These are phyloP conservation scores for Epistrophella euchroma DNA, from an alignment of 2,888 invertebrate species.

Conservation along the genomic window DNA sequence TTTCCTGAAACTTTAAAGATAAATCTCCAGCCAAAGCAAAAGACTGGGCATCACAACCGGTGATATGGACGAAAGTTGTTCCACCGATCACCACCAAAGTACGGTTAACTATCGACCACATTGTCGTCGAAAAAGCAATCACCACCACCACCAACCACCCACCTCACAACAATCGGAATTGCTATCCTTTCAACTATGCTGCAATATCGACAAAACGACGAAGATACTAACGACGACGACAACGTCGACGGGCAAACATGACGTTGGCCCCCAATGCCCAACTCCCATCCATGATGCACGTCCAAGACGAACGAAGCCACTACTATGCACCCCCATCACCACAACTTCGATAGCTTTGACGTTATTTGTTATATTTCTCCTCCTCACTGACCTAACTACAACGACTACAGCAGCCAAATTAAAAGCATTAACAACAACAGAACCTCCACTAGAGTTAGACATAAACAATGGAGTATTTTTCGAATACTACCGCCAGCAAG, in stretches of 20 bases:
- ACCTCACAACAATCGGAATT: slow-evolving; percentile 56
- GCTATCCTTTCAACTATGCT: slow-evolving; percentile 59
- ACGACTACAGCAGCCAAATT: slow-evolving; percentile 72
- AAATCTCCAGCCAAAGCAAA: slow-evolving; percentile 72
- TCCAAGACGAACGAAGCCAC: slow-evolving; percentile 43
- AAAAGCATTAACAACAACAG: slow-evolving; percentile 61
- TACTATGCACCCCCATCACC: slow-evolving; percentile 22
- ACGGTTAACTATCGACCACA: slow-evolving; percentile 72
- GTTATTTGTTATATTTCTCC: slow-evolving; percentile 60
- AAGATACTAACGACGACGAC: background rate
- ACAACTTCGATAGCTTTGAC: slow-evolving; percentile 70
- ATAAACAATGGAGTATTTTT: slow-evolving; percentile 72
- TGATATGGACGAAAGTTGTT: slow-evolving; percentile 77
- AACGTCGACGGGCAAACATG: slow-evolving; percentile 39
- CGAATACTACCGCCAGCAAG: slow-evolving; percentile 69
- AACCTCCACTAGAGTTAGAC: slow-evolving; percentile 78
- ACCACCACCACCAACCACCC: slow-evolving; percentile 50
- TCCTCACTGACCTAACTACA: slow-evolving; percentile 68
- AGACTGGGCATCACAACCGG: slow-evolving; percentile 76
- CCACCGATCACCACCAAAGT: slow-evolving; percentile 72
- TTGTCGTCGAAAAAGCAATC: slow-evolving; percentile 67
- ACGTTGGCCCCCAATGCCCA: slow-evolving; percentile 47
- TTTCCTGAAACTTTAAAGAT: slow-evolving; percentile 77
- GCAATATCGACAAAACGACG: slow-evolving; percentile 27
- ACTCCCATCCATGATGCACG: slow-evolving; percentile 37